A percentile compares a stretch with the other conserved stretches of the same genome.
These are phyloP conservation scores for Xestia ashworthii DNA, from an alignment of 2,888 invertebrate species.

Conservation along the genomic window DNA sequence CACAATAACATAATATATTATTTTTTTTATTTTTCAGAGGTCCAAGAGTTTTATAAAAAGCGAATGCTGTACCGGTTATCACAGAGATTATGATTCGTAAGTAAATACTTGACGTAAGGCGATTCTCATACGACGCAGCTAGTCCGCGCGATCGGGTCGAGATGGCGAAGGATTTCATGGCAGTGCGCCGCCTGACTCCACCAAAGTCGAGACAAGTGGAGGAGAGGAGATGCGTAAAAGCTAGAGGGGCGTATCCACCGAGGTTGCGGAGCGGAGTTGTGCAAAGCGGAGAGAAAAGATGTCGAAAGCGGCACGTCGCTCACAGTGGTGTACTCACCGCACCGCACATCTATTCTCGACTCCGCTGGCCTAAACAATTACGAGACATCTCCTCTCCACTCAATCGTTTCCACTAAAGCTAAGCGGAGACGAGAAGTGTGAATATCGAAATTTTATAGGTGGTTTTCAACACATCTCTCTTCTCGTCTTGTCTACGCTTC, in stretches of 20 bases:
- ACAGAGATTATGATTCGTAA: slow-evolving; percentile 12
- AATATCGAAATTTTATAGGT: not conserved
- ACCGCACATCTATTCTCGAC: not conserved
- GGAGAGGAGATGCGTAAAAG: too few relatives aligned
- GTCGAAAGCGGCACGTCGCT: too few relatives aligned
- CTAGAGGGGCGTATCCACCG: too few relatives aligned
- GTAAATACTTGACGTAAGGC: not conserved
- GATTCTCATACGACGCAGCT: not conserved
- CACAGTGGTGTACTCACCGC: too few relatives aligned
- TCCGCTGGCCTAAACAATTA: not conserved
- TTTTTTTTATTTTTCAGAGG: not conserved
- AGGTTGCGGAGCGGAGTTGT: too few relatives aligned
- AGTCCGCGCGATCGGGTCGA: not conserved
- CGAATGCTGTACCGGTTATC: slow-evolving; percentile 12
- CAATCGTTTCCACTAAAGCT: too few relatives aligned
- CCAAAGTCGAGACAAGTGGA: too few relatives aligned
- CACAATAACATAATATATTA: not conserved
- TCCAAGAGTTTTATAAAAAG: not conserved
- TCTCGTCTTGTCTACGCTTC: not conserved
- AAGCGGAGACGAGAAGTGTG: too few relatives aligned
- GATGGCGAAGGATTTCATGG: not conserved
- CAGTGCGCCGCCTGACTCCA: not conserved
- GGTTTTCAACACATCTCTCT: not conserved
- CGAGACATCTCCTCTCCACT: too few relatives aligned
- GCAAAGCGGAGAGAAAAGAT: too few relatives aligned